These are phyloP conservation scores for Chelonus formosanus DNA, from an alignment of 2,888 invertebrate genomes.

Conservation along the genomic window DNA sequence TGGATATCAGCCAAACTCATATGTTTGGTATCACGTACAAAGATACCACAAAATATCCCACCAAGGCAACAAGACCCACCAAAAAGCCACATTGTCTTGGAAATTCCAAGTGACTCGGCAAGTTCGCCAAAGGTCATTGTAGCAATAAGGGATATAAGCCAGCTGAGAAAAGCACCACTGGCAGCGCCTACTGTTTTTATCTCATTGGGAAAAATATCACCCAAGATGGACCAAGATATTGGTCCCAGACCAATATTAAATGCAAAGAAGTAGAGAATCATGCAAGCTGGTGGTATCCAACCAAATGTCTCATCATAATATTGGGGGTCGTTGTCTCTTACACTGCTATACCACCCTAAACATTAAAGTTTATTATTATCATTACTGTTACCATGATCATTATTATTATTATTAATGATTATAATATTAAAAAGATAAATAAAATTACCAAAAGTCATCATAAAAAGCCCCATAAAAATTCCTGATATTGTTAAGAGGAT, in stretches of 20 bases:
- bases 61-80: conserved; percentile 49
- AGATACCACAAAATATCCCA: conserved; percentile 43
- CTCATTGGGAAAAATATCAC: conserved; percentile 54
- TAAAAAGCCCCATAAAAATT: conserved; percentile 50
- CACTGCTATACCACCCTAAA: conserved; percentile 52
- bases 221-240: conserved; percentile 55
- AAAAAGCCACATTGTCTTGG: conserved; percentile 50
- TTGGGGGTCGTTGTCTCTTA: conserved; percentile 50
- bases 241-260: conserved; percentile 58
- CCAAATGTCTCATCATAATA: conserved; percentile 50
- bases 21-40: conserved; percentile 47
- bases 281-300: conserved; percentile 55
- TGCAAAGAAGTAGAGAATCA: conserved; percentile 48
- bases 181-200: conserved; percentile 46
- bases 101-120: conserved; percentile 43
- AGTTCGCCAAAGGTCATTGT: conserved; percentile 48
- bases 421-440: not conserved
- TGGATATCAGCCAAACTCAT: conserved; percentile 53
- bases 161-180: conserved; percentile 45
- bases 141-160: conserved; percentile 49
- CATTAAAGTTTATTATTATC: conserved; percentile 1
- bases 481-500: conserved; percentile 51
- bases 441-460: conserved; percentile 53
- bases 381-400: too few species aligned
- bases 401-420: too few species aligned